These are phyloP conservation scores for Balanococcus diminutus DNA, from an alignment of 2,888 invertebrate genomes.

Conservation along the genomic window DNA sequence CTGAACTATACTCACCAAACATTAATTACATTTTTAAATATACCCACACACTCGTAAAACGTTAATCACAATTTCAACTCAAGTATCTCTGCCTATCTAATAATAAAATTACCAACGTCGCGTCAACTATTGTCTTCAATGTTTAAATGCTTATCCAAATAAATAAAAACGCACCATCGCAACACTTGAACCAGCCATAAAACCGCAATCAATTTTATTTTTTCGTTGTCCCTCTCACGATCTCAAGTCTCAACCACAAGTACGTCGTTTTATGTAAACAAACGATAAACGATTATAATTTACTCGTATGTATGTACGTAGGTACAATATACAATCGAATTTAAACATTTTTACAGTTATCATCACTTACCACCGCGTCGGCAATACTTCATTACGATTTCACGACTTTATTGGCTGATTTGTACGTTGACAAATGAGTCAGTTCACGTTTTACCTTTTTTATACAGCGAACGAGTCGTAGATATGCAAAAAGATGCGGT, in stretches of 20 bases:
- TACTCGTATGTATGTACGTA: too few species aligned
- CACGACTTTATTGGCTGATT: not conserved
- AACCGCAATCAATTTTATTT: not conserved
- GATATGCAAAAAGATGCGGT: not conserved
- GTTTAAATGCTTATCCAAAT: too few species aligned
- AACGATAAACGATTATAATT: too few species aligned
- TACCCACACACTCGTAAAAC: not conserved
- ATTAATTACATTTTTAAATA: not conserved
- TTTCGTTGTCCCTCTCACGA: not conserved
- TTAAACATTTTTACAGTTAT: not conserved
- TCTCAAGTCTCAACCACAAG: not conserved
- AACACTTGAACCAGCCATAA: not conserved
- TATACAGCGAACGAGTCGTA: not conserved
- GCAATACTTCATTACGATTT: conserved; percentile 2
- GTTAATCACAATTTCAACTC: not conserved
- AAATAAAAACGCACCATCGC: too few species aligned
- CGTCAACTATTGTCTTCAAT: too few species aligned
- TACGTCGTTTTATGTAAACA: too few species aligned
- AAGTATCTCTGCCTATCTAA: too few species aligned
- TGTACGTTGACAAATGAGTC: conserved; percentile 13
- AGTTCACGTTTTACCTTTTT: not conserved
- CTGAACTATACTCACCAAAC: not conserved
- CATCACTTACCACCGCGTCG: not conserved
- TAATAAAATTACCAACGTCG: not conserved
- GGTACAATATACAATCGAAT: not conserved